These are phyloP conservation scores for Calliphora vomitoria DNA, from an alignment of 2,888 invertebrate species.

Conservation along the genomic window DNA sequence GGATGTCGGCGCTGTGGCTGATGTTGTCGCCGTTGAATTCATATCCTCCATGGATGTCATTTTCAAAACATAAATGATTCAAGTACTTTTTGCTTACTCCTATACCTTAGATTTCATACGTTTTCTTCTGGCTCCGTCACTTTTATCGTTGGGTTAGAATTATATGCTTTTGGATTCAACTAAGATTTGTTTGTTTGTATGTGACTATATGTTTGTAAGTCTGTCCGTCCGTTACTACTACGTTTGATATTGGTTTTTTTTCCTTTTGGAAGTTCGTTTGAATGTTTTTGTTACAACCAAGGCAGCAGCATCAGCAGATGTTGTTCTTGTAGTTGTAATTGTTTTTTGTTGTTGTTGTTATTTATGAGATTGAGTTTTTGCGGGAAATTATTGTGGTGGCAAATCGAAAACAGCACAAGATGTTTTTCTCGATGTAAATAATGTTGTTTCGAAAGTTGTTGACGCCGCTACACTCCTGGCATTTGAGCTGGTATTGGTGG, in stretches of 20 bases:
- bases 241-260: neutral
- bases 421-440: conserved; percentile 32
- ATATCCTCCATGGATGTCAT: conserved; percentile 74
- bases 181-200: conserved; percentile 18
- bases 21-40: conserved; percentile 70
- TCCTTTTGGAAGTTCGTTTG: neutral
- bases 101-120: neutral
- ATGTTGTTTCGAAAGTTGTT: conserved; percentile 21
- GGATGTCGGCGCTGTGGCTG: conserved; percentile 62
- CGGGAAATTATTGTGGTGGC: conserved; percentile 62
- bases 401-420: conserved; percentile 56
- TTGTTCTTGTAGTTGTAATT: conserved; percentile 24
- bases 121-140: neutral
- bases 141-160: neutral
- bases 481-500: neutral
- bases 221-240: neutral
- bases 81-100: neutral
- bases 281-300: neutral
- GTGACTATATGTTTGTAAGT: neutral
- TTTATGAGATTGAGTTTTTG: conserved; percentile 62
- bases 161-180: neutral
- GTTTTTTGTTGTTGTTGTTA: too few relatives aligned
- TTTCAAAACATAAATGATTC: conserved; percentile 11
- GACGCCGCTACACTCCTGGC: conserved; percentile 7
- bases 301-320: conserved; percentile 35